Percentiles rank a stretch among this genome's conserved stretches.
Conservation (phyloP, 2,888 invertebrate species). For the Phaedon cochleariae region DNA sequence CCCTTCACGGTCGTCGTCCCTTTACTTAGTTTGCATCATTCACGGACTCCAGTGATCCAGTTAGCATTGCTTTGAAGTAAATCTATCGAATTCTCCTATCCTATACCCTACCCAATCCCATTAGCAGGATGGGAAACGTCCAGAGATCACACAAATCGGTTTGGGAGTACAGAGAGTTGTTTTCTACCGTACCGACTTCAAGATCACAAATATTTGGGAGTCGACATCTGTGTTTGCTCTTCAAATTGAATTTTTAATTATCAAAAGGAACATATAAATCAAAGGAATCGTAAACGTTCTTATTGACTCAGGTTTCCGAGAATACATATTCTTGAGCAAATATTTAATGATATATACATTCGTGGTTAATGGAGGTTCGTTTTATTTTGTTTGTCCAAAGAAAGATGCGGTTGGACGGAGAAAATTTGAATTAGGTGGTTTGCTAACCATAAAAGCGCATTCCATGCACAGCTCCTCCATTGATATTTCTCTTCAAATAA, state of each 20-base stretch:
- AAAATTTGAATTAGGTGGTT: neutral
- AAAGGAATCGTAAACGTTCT: conserved; percentile 30
- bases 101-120: conserved; percentile 8
- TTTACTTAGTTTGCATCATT: conserved; percentile 5
- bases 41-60: conserved; percentile 4
- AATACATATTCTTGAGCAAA: conserved; percentile 30
- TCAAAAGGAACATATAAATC: conserved; percentile 33
- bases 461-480: neutral
- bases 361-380: conserved; percentile 13
- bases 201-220: conserved; percentile 24
- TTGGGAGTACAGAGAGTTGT: neutral
- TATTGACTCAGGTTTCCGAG: conserved; percentile 29
- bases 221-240: conserved; percentile 33
- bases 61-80: conserved; percentile 4
- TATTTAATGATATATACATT: conserved; percentile 26
- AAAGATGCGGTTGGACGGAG: conserved; percentile 23
- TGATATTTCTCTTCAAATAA: neutral
- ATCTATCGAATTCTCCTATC: neutral
- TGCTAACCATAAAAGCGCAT: neutral
- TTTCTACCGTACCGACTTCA: neutral
- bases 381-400: conserved; percentile 21
- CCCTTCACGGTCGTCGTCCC: neutral
- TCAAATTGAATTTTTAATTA: conserved; percentile 36
- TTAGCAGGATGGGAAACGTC: conserved; percentile 18
- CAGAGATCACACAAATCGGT: conserved; percentile 12